Evolutionary conservation across 2,888 invertebrate species (phyloP).

Genomic region (Protophormia terraenovae): DNA sequence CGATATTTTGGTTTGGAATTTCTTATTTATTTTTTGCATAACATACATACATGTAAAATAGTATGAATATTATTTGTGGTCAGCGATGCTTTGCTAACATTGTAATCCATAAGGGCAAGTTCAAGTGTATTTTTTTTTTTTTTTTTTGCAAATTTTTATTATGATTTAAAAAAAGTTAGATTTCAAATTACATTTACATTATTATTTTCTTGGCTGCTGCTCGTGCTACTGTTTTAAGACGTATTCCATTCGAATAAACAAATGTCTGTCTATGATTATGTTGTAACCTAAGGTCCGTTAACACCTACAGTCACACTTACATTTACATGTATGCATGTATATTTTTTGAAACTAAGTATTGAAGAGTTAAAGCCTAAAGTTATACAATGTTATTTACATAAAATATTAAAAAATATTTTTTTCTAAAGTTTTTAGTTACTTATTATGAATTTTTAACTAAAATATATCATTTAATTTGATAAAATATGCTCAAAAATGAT

Average conservation of each 20-base stretch:
- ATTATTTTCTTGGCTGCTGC: background rate
- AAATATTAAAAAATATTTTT: no score
- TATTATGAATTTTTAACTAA: no score
- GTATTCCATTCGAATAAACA: background rate
- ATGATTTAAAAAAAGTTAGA: constrained; percentile 4
- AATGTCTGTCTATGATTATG: background rate
- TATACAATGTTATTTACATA: no score
- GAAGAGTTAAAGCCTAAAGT: no score
- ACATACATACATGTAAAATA: background rate
- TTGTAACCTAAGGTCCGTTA: background rate
- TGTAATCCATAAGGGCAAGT: constrained; percentile 61
- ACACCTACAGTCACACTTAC: no score
- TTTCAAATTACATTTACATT: constrained; percentile 22
- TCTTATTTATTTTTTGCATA: constrained; percentile 41
- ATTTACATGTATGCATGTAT: no score
- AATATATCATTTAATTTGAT: no score
- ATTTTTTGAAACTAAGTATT: no score
- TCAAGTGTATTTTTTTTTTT: constrained; percentile 31
- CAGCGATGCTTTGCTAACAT: constrained; percentile 59
- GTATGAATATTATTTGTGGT: constrained; percentile 47
- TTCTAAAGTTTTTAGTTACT: no score
- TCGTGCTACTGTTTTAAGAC: constrained; percentile 47
- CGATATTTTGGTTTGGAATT: constrained; percentile 62
- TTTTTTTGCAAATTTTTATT: background rate
- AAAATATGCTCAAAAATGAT: no score